Base-by-base conservation (phyloP, 2,797 vertebrate species). In the Pagetopsis macropterus region DNA sequence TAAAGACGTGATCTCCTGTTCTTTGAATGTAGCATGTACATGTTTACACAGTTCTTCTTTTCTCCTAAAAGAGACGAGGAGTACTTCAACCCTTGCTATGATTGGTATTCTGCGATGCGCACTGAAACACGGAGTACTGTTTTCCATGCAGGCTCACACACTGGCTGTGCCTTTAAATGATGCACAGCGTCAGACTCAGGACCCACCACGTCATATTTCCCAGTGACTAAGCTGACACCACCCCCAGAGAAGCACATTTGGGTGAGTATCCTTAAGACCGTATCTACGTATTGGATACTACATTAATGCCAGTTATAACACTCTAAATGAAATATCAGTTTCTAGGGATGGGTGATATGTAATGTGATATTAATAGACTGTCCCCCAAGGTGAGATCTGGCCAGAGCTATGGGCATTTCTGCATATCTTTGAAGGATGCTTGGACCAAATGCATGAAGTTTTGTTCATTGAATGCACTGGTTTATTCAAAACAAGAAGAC, bases 131-230 rank as follows among this genome's bases (percentile, higher is more conserved):
- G 64, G 60, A 10, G 43, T 45, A 9, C 7, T 46, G 52, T 41
- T 58, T 11, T 33, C 41, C 15, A 0, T 23, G 23, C 23, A 23
- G 23, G 23, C 23, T 23, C 3, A 19, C 27, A 60, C 33, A 12
- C 46, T 14, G 7, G 10, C 6, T 1, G 1, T 41, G 23, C 23
- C 1, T 77, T 49, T 33, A 9, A 48, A 31, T 48, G 56, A 23
- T 49, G 33, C 56, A 71, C 51, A 58, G 68, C 58, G 37, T 15
- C 51, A n/a, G n/a, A n/a, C n/a, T n/a, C n/a, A 33, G 51, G 55
- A 50, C 16, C 13, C 55, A 37, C 43, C 23, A 11, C 0, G 37
- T 6, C n/a, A 3, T 37, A 3, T 31, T 50, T 68, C 11, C 43
- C 33, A 16, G 5, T 19, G 33, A 19, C 11, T 2, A 50, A 58